phyloP scores from a whole-genome alignment of 2,888 invertebrate species.

The Lydus trimaculatus region DNA sequence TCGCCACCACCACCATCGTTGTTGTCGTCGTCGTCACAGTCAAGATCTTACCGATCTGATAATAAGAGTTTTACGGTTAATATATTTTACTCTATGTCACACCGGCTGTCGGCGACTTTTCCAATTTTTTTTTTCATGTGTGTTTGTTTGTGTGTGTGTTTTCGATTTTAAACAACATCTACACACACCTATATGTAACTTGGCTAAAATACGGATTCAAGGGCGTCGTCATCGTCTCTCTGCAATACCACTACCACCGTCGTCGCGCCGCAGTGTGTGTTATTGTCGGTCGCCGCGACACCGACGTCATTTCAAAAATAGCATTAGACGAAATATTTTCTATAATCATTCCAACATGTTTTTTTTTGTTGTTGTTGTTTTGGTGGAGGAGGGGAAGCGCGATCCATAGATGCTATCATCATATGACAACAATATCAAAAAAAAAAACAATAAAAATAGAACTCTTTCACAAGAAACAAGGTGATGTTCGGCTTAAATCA shows the following conservation, averaged over 20 bases:
- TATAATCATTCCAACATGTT: not conserved
- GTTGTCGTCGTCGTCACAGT: not conserved
- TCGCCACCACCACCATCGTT: not conserved
- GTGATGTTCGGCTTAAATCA: too few species aligned
- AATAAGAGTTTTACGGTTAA: slow-evolving; percentile 42
- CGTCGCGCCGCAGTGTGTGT: not conserved
- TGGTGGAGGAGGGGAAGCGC: not conserved
- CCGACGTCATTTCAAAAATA: not conserved
- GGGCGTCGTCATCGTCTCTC: not conserved
- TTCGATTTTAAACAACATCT: not conserved
- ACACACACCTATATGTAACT: not conserved
- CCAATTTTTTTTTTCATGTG: not conserved
- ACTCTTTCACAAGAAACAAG: too few species aligned
- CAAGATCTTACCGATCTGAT: slow-evolving; percentile 37
- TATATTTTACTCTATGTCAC: slow-evolving; percentile 48
- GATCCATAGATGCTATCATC: not conserved
- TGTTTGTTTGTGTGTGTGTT: not conserved
- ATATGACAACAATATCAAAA: not conserved
- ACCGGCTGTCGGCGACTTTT: slow-evolving; percentile 24
- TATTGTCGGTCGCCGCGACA: slow-evolving; percentile 4
- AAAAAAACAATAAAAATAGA: too few species aligned
- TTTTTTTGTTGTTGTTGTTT: not conserved
- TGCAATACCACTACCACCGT: not conserved
- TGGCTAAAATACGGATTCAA: slow-evolving; percentile 8
- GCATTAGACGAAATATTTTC: not conserved